Conservation (phyloP, 1,140 invertebrate genomes). For the Brachionus paranguensis region DNA sequence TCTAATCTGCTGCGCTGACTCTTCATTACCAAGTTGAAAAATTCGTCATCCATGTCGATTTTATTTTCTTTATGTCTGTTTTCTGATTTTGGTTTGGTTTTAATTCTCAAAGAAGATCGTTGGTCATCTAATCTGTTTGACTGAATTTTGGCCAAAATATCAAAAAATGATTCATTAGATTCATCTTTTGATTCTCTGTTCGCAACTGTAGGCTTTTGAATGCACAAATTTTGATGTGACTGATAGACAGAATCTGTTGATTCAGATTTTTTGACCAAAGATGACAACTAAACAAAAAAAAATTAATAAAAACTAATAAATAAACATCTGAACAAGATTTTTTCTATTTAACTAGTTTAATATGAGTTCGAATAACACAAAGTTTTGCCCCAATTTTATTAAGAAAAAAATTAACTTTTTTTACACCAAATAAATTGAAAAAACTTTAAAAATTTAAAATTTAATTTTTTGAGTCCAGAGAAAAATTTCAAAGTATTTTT, state of each 20-base stretch:
- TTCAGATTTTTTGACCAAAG: not conserved
- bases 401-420: too few relatives aligned
- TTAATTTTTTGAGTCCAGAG: too few relatives aligned
- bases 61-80: not conserved
- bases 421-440: too few relatives aligned
- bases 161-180: slow-evolving; percentile 63
- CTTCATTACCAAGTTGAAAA: slow-evolving; percentile 3
- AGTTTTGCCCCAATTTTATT: too few relatives aligned
- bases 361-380: too few relatives aligned
- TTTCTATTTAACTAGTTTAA: too few relatives aligned
- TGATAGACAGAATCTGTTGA: slow-evolving; percentile 10
- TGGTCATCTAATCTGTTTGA: slow-evolving; percentile 28
- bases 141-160: slow-evolving; percentile 23
- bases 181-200: not conserved
- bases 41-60: not conserved
- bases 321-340: too few relatives aligned
- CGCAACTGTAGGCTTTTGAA: not conserved
- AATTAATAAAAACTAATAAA: not conserved
- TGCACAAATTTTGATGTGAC: slow-evolving; percentile 25
- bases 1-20: not conserved
- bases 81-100: slow-evolving; percentile 34
- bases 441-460: too few relatives aligned
- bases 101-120: slow-evolving; percentile 44
- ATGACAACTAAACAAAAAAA: not conserved
- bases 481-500: too few relatives aligned